Evolutionary conservation across 2,113 vertebrate genomes (phyloP).

Genomic region (Microtus ochrogaster): DNA sequence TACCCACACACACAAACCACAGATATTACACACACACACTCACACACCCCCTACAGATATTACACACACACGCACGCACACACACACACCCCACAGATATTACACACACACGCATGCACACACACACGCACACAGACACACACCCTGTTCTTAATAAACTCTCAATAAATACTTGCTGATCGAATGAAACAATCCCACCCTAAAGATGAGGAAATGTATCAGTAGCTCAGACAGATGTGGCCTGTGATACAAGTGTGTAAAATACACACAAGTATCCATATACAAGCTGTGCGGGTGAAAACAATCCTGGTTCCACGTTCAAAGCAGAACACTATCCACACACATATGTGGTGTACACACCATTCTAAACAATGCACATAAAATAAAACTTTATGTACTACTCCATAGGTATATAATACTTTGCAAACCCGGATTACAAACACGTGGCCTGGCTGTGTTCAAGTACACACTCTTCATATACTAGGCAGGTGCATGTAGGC

Average conservation of each 20-base stretch:
- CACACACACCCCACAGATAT: background rate
- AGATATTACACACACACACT: background rate
- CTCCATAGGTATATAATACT: background rate
- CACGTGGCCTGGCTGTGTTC: background rate
- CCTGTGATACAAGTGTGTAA: background rate
- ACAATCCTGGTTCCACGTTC: background rate
- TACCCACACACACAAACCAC: background rate
- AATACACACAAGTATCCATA: background rate
- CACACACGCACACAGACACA: background rate
- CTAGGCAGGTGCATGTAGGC: background rate
- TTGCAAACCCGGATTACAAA: background rate
- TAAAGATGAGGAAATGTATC: constrained; percentile 46
- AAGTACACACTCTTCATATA: background rate
- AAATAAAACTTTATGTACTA: constrained; percentile 48
- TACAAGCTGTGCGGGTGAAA: constrained; percentile 6
- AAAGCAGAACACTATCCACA: background rate
- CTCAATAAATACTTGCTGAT: background rate
- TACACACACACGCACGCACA: background rate
- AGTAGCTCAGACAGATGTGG: constrained; percentile 30
- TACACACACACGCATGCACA: too few relatives aligned
- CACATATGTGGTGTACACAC: background rate
- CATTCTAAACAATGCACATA: constrained; percentile 26
- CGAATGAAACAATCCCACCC: constrained; percentile 13
- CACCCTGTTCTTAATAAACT: background rate
- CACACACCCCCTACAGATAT: background rate